These are phyloP conservation scores for Toxonevra muliebris DNA, from an alignment of 2,888 invertebrate genomes.

Conservation along the genomic window DNA sequence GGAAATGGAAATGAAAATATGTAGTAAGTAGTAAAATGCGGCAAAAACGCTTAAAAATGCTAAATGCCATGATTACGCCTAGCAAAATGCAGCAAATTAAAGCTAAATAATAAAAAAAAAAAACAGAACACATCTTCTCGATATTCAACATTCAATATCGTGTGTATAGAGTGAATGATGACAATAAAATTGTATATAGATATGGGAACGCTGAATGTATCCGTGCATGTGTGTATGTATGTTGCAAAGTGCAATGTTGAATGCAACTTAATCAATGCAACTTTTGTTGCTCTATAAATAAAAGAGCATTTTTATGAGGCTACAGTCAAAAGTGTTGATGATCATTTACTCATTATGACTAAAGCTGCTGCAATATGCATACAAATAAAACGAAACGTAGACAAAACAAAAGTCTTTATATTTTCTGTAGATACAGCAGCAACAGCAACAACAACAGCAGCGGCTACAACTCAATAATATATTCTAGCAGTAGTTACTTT, in stretches of 20 bases:
- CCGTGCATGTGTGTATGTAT: background rate
- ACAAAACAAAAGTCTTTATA: background rate
- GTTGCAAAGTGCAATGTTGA: background rate
- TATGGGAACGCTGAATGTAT: background rate
- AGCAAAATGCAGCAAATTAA: constrained; percentile 57
- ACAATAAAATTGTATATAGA: too few relatives aligned
- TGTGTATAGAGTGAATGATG: too few relatives aligned
- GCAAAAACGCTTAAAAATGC: constrained; percentile 13
- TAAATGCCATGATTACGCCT: constrained; percentile 24
- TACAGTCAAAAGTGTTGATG: constrained; percentile 11
- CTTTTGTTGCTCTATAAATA: background rate
- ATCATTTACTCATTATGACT: constrained; percentile 20
- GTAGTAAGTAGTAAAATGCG: constrained; percentile 9
- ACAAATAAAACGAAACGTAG: constrained; percentile 10
- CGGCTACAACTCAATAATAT: too few relatives aligned
- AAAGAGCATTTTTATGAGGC: constrained; percentile 9
- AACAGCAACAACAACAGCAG: constrained; percentile 8
- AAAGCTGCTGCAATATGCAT: background rate
- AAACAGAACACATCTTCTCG: background rate
- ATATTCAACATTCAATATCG: too few relatives aligned
- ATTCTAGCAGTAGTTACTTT: too few relatives aligned
- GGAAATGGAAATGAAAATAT: background rate
- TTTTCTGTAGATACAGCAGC: background rate
- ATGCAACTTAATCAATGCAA: constrained; percentile 24
- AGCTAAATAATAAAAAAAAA: constrained; percentile 45